Base-by-base conservation (phyloP, 2,797 vertebrate genomes). In the Enteromius anoplus region DNA sequence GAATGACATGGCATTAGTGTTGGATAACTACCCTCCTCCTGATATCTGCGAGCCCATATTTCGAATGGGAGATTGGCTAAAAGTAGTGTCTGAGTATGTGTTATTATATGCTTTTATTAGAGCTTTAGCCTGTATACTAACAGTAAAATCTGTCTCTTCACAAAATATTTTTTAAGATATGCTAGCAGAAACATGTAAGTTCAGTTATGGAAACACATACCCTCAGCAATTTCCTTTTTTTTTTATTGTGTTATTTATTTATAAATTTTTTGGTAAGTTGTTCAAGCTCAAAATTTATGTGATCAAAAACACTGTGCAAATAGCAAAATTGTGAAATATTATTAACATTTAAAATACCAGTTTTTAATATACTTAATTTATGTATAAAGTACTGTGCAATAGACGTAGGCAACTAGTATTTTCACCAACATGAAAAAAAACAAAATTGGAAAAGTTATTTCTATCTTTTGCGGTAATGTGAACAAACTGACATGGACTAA, bases 31-130 rank as follows among this genome's bases (percentile, higher is more conserved):
- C 47, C 95, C 96, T 0, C 92, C 94, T 40, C 87, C 95, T 75
- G 94, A 96, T 34, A 93, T 96, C 86, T 95, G 95, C 8, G 94
- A 95, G 73, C 96, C 96, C 0, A 95, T 96, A 89, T 97, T 96
- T 92, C 94, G 92, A 0, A 91, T 90, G 19, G 96, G 96, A 51
- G 95, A 97, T 84, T 95, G 95, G 83, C 91, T 97, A 29, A 93
- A 94, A 7, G 92, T 96, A 60, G 62, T 96, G 66, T 95, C 96
- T 72, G 94, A 96, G 96, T 96, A 90, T 96, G 96, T 91, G 29
- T 58, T 37, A 26, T 11, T 29, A 78, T 19, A 32, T 49, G 42
- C 29, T 60, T 82, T 17, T 68, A 45, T 6, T 47, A 60, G 49
- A n/a, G 51, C 14, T n/a, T n/a, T 3, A 37, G 17, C 37, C 1